Base-by-base conservation (phyloP, 1,140 invertebrate genomes). In the Meloidogyne floridensis region DNA sequence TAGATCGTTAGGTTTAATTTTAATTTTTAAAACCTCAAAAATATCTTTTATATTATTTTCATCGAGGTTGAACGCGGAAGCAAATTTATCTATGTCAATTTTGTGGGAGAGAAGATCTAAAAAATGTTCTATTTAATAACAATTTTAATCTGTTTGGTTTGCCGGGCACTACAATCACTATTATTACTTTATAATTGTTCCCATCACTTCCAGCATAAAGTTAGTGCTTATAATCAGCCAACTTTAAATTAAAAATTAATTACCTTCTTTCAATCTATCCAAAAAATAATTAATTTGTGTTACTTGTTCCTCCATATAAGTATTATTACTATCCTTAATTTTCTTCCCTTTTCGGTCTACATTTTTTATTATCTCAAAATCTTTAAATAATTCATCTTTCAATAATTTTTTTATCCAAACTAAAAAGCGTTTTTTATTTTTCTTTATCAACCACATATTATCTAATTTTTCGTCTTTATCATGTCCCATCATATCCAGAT, bases 31-130 rank as follows among this genome's bases (percentile, higher is more conserved):
- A 65, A 7, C 7, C 3, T 6, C 15, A 7, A 65, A 65, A 65
- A 65, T 65, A 65, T 65, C n/a, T 65, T 18, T 65, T 65, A 65
- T 7, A n/a, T 65, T n/a, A 65, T 65, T n/a, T 65, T 65, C 59
- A n/a, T n/a, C n/a, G 7, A 65, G n/a, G 8, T 65, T 15, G 7
- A 65, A 18, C 0, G 15, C n/a, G n/a, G 59, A 65, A 65, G 59
- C 15, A n/a, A 65, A 65, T 65, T 18, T 65, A 65, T 65, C n/a
- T n/a, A 65, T 6, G 15, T 65, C 10, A 7, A 65, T 65, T 65
- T 65, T 18, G 5, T n/a, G 59, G 1, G 59, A 65, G 15, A 65
- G 59, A 6, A 65, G 15, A 65, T n/a, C 59, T 65, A n/a, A n/a
- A 47, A 47, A 47, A 6, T 47, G 3, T 54, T 54, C 10, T 47